These are phyloP conservation scores for Lytechinus variegatus DNA, from an alignment of 35 echinoderm and acorn worm genomes.

Conservation along the genomic window DNA sequence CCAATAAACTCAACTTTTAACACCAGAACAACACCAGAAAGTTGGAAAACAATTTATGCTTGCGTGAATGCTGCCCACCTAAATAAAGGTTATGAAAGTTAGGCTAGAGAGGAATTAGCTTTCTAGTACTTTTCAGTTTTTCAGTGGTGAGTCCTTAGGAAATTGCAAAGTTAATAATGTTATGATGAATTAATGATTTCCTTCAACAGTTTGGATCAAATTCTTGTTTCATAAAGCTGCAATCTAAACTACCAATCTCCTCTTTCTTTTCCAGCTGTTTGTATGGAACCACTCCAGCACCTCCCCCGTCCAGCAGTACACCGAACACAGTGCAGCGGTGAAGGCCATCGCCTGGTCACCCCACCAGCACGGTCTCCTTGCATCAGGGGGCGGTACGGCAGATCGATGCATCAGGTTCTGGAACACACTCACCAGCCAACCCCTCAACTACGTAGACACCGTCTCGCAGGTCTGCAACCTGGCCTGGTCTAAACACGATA, in stretches of 20 bases:
- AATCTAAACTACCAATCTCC: not conserved
- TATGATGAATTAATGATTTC: no score
- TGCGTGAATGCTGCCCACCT: no score
- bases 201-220: no score
- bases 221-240: not conserved
- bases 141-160: no score
- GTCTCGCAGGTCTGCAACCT: constrained; percentile 99
- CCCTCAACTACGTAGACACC: constrained; percentile 92
- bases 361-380: constrained; percentile 94
- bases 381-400: constrained; percentile 94
- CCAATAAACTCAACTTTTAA: no score
- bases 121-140: no score
- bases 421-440: constrained; percentile 86
- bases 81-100: no score
- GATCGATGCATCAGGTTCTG: constrained; percentile 95
- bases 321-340: constrained; percentile 89
- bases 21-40: no score
- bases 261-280: constrained; percentile 70
- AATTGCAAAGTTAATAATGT: no score
- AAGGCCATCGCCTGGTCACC: constrained; percentile 99
- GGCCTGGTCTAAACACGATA: constrained; percentile 99
- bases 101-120: no score
- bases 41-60: no score
- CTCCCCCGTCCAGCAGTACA: constrained; percentile 85
- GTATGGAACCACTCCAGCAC: constrained; percentile 96